These are phyloP conservation scores for Dasypogon diadema DNA, from an alignment of 2,888 invertebrate genomes.

Conservation along the genomic window DNA sequence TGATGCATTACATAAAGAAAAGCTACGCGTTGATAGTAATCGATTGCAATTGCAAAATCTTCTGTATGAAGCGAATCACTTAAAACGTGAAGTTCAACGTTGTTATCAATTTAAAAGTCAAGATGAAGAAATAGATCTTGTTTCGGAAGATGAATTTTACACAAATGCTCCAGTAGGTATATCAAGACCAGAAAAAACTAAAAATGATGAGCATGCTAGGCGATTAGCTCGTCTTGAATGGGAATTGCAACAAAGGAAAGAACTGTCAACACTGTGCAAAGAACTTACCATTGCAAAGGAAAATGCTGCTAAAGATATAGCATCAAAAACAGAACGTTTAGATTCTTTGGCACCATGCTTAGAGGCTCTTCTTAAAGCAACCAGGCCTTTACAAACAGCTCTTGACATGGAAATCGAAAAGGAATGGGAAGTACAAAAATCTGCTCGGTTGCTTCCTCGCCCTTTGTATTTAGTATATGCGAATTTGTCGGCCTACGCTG, in stretches of 20 bases:
- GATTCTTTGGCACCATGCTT: constrained; percentile 87
- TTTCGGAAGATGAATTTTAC: constrained; percentile 86
- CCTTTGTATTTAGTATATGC: constrained; percentile 89
- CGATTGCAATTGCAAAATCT: constrained; percentile 93
- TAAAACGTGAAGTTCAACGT: constrained; percentile 94
- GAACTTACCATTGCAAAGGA: constrained; percentile 83
- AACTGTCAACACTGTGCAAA: constrained; percentile 81
- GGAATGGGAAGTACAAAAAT: constrained; percentile 80
- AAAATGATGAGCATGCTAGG: constrained; percentile 80
- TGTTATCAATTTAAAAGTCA: constrained; percentile 95
- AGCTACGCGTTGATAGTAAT: constrained; percentile 89
- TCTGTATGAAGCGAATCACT: constrained; percentile 92
- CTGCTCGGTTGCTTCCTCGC: constrained; percentile 81
- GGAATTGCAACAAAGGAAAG: constrained; percentile 90
- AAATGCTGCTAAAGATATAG: constrained; percentile 79
- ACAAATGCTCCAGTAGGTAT: constrained; percentile 80
- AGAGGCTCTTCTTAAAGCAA: constrained; percentile 78
- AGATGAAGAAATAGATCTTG: constrained; percentile 92
- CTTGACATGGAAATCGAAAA: constrained; percentile 84
- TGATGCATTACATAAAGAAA: constrained; percentile 84
- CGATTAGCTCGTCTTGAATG: constrained; percentile 90
- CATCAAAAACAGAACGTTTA: constrained; percentile 80
- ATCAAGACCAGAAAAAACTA: constrained; percentile 75
- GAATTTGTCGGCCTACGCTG: constrained; percentile 84
- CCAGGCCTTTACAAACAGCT: constrained; percentile 90